phyloP scores from a whole-genome alignment of 1,140 invertebrate species.

The Hypsibius dujardini region DNA sequence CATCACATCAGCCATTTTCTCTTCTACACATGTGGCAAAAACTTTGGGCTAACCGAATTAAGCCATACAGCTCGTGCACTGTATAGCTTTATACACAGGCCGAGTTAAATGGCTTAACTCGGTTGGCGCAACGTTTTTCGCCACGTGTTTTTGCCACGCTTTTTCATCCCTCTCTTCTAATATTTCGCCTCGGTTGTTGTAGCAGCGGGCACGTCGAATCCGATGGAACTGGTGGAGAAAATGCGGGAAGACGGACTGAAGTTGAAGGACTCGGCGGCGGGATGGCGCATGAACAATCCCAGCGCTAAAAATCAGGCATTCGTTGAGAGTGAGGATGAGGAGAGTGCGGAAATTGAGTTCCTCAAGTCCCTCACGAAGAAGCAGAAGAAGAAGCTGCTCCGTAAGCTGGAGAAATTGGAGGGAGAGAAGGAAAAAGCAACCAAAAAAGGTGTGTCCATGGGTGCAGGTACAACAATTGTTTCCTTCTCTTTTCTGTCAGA shows the following conservation, averaged over 20 bases:
- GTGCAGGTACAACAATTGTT: too few species aligned
- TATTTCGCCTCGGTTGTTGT: slow-evolving; percentile 18
- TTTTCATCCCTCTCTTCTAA: background rate
- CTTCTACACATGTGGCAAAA: too few species aligned
- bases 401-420: slow-evolving; percentile 39
- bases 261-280: slow-evolving; percentile 44
- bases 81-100: too few species aligned
- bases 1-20: background rate
- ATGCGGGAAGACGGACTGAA: slow-evolving; percentile 73
- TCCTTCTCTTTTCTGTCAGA: too few species aligned
- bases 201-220: slow-evolving; percentile 37
- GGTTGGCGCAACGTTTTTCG: too few species aligned
- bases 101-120: too few species aligned
- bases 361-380: slow-evolving; percentile 63
- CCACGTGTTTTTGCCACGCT: too few species aligned
- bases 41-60: too few species aligned
- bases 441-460: background rate
- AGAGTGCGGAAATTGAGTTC: slow-evolving; percentile 46
- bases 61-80: too few species aligned
- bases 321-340: slow-evolving; percentile 40
- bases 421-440: slow-evolving; percentile 21
- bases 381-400: slow-evolving; percentile 73
- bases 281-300: background rate
- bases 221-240: slow-evolving; percentile 58
- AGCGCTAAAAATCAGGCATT: slow-evolving; percentile 8